phyloP scores from a whole-genome alignment of 2,797 vertebrate genomes.

The Anguilla pacifica region DNA sequence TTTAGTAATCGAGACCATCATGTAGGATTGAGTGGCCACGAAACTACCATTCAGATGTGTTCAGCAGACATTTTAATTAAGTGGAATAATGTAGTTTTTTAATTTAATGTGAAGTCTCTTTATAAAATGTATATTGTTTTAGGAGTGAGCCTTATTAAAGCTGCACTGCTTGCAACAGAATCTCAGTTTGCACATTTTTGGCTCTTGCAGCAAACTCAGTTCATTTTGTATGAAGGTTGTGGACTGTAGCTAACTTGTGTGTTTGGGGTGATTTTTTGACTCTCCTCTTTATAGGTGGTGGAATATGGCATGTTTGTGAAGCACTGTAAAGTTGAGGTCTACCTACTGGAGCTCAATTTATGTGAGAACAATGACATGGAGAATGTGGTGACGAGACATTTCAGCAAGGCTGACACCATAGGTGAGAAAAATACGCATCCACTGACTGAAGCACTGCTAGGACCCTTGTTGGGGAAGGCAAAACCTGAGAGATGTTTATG shows the following conservation, averaged over 20 bases:
- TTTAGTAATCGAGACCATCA: neutral
- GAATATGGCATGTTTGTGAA: conserved; percentile 98
- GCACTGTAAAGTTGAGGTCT: conserved; percentile 97
- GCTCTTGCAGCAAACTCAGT: neutral
- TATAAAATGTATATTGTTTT: neutral
- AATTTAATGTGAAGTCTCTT: neutral
- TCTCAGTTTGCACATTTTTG: neutral
- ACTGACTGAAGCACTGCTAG: neutral
- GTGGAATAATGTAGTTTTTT: neutral
- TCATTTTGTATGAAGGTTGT: neutral
- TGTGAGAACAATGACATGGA: conserved; percentile 89
- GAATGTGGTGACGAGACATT: conserved; percentile 84
- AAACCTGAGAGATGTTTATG: neutral
- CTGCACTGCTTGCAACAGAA: neutral
- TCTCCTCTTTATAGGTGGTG: conserved; percentile 78
- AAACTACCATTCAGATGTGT: neutral
- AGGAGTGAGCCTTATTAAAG: neutral
- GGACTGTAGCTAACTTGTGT: neutral
- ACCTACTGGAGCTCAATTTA: conserved; percentile 92
- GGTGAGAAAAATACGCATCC: conserved; percentile 70
- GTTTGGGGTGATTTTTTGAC: neutral
- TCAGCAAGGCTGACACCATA: conserved; percentile 95
- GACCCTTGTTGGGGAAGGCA: neutral
- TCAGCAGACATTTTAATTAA: neutral
- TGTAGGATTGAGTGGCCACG: neutral